Conservation (phyloP, 2,113 vertebrate genomes). For the Cryptomyrus ogoouensis region DNA sequence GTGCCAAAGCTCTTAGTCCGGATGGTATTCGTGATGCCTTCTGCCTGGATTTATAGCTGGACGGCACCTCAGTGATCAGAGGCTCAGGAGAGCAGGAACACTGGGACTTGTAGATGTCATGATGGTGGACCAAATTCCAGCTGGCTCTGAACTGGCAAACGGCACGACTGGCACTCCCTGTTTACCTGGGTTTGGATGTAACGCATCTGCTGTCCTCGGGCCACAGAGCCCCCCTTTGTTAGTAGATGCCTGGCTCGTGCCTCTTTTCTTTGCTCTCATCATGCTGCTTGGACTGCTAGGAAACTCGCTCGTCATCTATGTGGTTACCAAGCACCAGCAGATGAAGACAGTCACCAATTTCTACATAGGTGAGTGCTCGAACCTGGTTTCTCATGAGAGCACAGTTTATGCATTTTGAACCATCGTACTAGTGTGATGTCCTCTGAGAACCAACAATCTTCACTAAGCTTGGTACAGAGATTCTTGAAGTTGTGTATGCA, state of each 20-base stretch:
- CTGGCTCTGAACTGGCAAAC: background rate
- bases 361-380: conserved; percentile 50
- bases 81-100: background rate
- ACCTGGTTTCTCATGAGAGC: background rate
- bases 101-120: background rate
- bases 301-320: conserved; percentile 59
- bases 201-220: conserved; percentile 21
- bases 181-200: conserved; percentile 24
- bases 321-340: conserved; percentile 57
- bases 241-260: conserved; percentile 59
- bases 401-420: background rate
- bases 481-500: background rate
- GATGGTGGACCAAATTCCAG: background rate
- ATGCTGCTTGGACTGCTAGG: conserved; percentile 56
- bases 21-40: background rate
- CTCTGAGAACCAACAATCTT: background rate
- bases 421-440: background rate
- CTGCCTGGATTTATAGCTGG: background rate
- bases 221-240: conserved; percentile 35
- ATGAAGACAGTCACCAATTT: conserved; percentile 62
- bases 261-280: conserved; percentile 54
- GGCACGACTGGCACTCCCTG: background rate
- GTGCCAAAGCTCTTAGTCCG: background rate
- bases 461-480: background rate
- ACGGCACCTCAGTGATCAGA: background rate